Evolutionary conservation across 2,888 invertebrate genomes (phyloP), one percentile per base, ranked within the genome.

Genomic region (Eupithecia tripunctaria): DNA sequence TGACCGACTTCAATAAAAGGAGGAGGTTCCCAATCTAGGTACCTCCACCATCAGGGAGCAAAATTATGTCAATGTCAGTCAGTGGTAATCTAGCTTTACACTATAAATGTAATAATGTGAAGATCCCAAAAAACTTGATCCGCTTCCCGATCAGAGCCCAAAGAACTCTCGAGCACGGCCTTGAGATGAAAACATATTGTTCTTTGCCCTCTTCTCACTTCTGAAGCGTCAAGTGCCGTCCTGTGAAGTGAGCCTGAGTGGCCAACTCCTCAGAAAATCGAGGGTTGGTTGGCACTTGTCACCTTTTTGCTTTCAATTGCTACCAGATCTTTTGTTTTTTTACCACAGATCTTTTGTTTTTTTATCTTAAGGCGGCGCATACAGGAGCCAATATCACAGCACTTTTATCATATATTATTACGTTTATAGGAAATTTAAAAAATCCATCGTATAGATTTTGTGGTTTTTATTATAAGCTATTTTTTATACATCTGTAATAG

Each of bases 211-310:
- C 38, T 64, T 21, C 14, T 38, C 38, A 64, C 38, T 64, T 38
- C 38, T n/a, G 14, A 25, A 64, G 29, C 60, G 60, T 27, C 60
- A 29, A 60, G 60, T 60, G 10, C 56, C 56, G 64, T 64, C 64
- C 38, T 41, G 18, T 36, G 38, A 64, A 64, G 64, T 38, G 64
- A 25, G 14, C 64, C 21, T 38, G 64, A 64, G 64, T 38, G 64
- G 38, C 64, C 38, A 21, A 64, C 25, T 36, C 36, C 29, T 36
- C 38, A n/a, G 38, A 64, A 64, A 64, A 38, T 64, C 64, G 21
- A 64, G 64, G 14, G 25, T 38, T 64, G 14, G 25, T 38, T 64
- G 25, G 14, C 62, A 64, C 38, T 64, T 56, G 25, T 56, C 56
- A 56, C 56, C 25, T 56, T 64, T 64, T 64, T 64, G 38, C 38